Evolutionary conservation across 2,888 invertebrate species (phyloP), one percentile per base, ranked within the genome.

Genomic region (Heteropelma amictum): DNA sequence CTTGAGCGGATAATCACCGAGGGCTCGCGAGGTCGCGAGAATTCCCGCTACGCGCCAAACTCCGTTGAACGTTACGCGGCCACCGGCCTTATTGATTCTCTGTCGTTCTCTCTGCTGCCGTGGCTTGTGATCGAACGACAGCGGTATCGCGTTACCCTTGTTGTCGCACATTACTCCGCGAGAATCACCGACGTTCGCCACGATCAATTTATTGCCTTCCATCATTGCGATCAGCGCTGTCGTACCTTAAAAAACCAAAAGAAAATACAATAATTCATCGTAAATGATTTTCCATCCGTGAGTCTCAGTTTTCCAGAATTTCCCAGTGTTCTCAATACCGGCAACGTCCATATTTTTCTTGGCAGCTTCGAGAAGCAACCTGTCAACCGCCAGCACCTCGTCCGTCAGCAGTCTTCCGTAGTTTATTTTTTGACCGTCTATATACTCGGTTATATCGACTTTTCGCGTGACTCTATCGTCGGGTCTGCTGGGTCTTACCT

Each of bases 21-120:
- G 92, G 1, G 98, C 98, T 77, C 98, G 91, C 7, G 97, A 97
- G 30, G 97, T 98, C 8, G 98, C 98, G 80, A 98, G 91, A 80
- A 98, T 97, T 4, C 98, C 98, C 61, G 97, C 97, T 3, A 98
- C 98, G 81, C 98, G 91, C 98, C 98, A 98, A 0, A 98, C 98
- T 28, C 98, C 98, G 87, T 97, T 96, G 85, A 97, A 98, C 51
- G 96, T 95, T 56, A 98, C 96, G 86, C 96, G 96, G 14, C 98
- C 98, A 53, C 98, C 98, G 23, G 98, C 98, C 86, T 97, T 96
- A 86, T 96, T 95, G 83, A 98, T 98, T 78, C 98, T 92, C 85
- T 95, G 96, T 69, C 95, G 93, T 90, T 98, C 98, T 81, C 97
- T 93, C 80, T 95, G 93, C 95, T 96, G 96, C 87, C 97, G 96